Base-by-base conservation (phyloP, 2,113 vertebrate genomes). In the Poeciliopsis retropinna region DNA sequence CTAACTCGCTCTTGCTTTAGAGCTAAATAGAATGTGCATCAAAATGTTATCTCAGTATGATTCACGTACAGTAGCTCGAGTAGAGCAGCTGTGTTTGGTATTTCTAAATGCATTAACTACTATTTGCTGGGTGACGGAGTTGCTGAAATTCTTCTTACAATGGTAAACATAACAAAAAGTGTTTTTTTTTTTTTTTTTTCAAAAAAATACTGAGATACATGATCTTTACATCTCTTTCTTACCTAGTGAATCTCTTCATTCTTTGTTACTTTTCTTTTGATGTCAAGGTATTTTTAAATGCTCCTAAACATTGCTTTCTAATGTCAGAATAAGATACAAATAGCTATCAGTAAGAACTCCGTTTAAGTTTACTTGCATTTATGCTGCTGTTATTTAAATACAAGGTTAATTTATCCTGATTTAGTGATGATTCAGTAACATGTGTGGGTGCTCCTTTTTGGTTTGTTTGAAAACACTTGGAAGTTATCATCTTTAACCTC, bases 11-110 rank as follows among this genome's bases (percentile, higher is more conserved):
- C 88, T 71, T 70, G 64, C 29, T 9, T 13, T 37, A n/a, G 81
- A 76, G 82, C 79, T 39, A 70, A 60, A 75, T 70, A 65, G 88
- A 90, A 91, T 89, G 89, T 89, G 80, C 78, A 76, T 83, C 64
- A 62, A 87, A 66, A 60, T 76, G 76, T 85, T 80, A 67, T 44
- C 65, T 64, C n/a, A 47, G 74, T 78, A 70, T 57, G 67, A 85
- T 69, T 71, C 78, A 82, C 14, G 28, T 57, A 57, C 51, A 25
- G 51, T 78, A 81, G 87, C 60, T 75, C 0, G 12, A 75, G 72
- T 80, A 78, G 85, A 72, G 66, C 65, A 80, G 66, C 28, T 81
- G 75, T 78, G 62, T 80, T 76, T 76, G 77, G 57, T 73, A 70
- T 80, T 75, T 85, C 67, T 76, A 51, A 79, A 79, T 65, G 72